A percentile compares a stretch with the other conserved stretches of the same genome.
Conservation (phyloP, 2,797 vertebrate genomes). For the Melanotaenia nigrans region DNA sequence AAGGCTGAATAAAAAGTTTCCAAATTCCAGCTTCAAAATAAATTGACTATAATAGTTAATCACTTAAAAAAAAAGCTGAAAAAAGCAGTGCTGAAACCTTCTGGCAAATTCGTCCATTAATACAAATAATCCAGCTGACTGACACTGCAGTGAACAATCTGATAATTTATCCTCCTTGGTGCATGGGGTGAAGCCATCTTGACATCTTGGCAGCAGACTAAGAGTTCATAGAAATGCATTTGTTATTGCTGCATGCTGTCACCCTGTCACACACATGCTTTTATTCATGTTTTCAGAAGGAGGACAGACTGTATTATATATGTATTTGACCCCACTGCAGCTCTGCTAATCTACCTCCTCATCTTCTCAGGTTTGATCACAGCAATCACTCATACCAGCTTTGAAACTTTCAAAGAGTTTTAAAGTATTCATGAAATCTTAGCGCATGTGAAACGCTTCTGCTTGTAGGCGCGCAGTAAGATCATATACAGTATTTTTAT, state of each 20-base stretch:
- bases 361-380: slow-evolving; percentile 38
- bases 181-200: background rate
- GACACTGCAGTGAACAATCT: background rate
- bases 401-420: background rate
- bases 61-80: background rate
- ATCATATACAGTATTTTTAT: background rate
- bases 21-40: background rate
- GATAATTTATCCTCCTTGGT: background rate
- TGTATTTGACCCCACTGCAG: slow-evolving; percentile 24
- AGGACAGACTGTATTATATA: slow-evolving; percentile 34
- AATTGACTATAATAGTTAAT: background rate
- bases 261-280: background rate
- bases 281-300: slow-evolving; percentile 5
- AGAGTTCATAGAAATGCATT: slow-evolving; percentile 7
- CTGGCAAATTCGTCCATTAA: background rate
- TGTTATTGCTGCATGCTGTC: slow-evolving; percentile 28
- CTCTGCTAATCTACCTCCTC: slow-evolving; percentile 59
- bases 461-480: background rate
- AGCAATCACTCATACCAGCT: slow-evolving; percentile 9
- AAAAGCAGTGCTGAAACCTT: background rate
- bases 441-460: slow-evolving; percentile 2
- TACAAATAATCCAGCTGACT: background rate
- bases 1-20: background rate
- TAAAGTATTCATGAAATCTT: background rate
- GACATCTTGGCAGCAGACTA: background rate